Base-by-base conservation (phyloP, 2,113 vertebrate genomes). In the Galemys pyrenaicus region DNA sequence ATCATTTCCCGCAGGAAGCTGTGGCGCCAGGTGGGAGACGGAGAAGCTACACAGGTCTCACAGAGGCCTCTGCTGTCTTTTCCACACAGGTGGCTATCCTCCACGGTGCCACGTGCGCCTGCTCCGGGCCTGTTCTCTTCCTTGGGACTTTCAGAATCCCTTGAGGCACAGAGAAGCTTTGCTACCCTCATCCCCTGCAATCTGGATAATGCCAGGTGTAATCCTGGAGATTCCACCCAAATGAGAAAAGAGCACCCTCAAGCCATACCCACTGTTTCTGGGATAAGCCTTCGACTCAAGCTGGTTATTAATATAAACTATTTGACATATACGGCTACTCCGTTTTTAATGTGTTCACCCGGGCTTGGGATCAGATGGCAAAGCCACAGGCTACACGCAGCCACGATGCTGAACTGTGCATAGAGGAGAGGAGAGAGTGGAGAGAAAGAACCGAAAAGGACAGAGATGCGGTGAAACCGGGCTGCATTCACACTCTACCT, bases 261-360 rank as follows among this genome's bases (percentile, higher is more conserved):
- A n/a, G 30, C 1, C 26, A 75, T 5, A 44, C 3, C 2, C n/a
- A 35, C 2, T 22, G 6, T 26, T 51, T 64, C 65, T 92, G 19
- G 1, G 49, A 51, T 67, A 79, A 62, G 19, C 5, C 11, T 41
- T 11, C 24, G 12, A 68, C 3, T 2, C 17, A 71, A 46, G 3
- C 3, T 49, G 19, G 10, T 86, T 54, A 62, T n/a, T 54, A 37
- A 62, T 67, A n/a, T 10, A 35, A 54, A 22, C 56, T 67, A 19
- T 35, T n/a, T 3, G 0, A 35, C 7, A 35, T 20, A 5, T 4
- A 9, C 5, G 17, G 1, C 5, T 17, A 35, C 32, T 24, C 2
- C 26, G 1, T n/a, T 37, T 60, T 44, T 37, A 16, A 20, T 28
- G 4, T 28, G 28, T 12, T 22, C 19, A 79, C 4, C 30, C 24